Percentiles rank a stretch among this genome's conserved stretches.
phyloP scores from a whole-genome alignment of 2,888 invertebrate genomes.

The Oligia strigilis region DNA sequence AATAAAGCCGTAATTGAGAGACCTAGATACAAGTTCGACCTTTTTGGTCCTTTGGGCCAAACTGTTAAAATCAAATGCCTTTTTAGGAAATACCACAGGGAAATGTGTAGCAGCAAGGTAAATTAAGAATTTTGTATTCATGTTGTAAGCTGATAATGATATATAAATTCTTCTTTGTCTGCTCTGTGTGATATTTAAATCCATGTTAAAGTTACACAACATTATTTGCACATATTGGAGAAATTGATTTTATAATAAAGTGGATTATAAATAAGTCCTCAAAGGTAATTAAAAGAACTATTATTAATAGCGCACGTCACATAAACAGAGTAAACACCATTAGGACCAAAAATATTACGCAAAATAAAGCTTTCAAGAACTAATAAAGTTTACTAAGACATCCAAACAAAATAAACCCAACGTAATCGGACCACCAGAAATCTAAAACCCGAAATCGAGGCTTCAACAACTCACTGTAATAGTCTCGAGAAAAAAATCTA shows the following conservation, averaged over 20 bases:
- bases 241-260: not conserved
- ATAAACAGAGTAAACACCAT: not conserved
- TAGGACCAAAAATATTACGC: not conserved
- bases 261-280: too few relatives aligned
- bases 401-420: conserved; percentile 27
- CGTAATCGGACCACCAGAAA: conserved; percentile 41
- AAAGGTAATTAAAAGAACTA: not conserved
- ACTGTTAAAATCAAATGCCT: conserved; percentile 1
- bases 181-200: not conserved
- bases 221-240: not conserved
- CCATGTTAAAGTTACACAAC: not conserved
- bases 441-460: conserved; percentile 56
- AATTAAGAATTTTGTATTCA: not conserved
- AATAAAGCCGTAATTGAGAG: conserved; percentile 25
- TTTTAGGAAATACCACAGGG: conserved; percentile 7
- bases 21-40: conserved; percentile 12
- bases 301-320: not conserved
- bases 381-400: conserved; percentile 1
- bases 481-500: conserved; percentile 66
- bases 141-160: not conserved
- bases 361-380: not conserved
- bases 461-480: conserved; percentile 60
- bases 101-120: not conserved
- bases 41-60: conserved; percentile 8
- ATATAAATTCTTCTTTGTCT: not conserved